Percentiles rank a stretch among this genome's conserved stretches.
Evolutionary conservation across 1,140 invertebrate genomes (phyloP).

Genomic region (Nylanderia fulva): DNA sequence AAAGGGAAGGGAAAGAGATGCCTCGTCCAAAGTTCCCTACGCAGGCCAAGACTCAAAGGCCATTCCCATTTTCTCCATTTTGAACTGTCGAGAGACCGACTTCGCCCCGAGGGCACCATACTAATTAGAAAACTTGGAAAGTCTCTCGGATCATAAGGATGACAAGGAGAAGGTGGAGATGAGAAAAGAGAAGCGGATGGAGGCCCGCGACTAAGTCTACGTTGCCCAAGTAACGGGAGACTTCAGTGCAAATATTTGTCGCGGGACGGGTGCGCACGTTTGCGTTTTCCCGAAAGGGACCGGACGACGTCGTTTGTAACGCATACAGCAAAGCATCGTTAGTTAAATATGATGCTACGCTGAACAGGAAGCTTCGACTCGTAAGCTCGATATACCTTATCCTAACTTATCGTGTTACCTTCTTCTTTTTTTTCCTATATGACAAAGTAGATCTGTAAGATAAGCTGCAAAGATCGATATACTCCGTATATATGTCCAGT

Average conservation of each 20-base stretch:
- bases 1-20: neutral
- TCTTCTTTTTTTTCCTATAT: slow-evolving; percentile 41
- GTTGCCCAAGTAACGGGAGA: slow-evolving; percentile 30
- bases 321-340: slow-evolving; percentile 46
- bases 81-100: slow-evolving; percentile 69
- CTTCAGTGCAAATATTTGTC: slow-evolving; percentile 64
- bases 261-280: slow-evolving; percentile 3
- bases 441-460: slow-evolving; percentile 16
- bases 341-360: slow-evolving; percentile 36
- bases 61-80: slow-evolving; percentile 67
- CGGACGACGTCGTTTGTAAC: neutral
- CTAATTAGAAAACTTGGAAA: slow-evolving; percentile 81
- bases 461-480: slow-evolving; percentile 50
- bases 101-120: slow-evolving; percentile 72
- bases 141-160: slow-evolving; percentile 61
- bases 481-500: slow-evolving; percentile 25
- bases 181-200: slow-evolving; percentile 17
- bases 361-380: neutral
- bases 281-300: neutral
- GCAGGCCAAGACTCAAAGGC: slow-evolving; percentile 70
- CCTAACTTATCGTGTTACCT: slow-evolving; percentile 44
- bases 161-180: slow-evolving; percentile 55
- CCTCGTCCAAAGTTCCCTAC: slow-evolving; percentile 57
- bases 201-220: slow-evolving; percentile 22
- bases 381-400: slow-evolving; percentile 5